These are phyloP conservation scores for Hexactinellida sp. DNA, from an alignment of 37 sponge, comb jelly and placozoan genomes.

Conservation along the genomic window DNA sequence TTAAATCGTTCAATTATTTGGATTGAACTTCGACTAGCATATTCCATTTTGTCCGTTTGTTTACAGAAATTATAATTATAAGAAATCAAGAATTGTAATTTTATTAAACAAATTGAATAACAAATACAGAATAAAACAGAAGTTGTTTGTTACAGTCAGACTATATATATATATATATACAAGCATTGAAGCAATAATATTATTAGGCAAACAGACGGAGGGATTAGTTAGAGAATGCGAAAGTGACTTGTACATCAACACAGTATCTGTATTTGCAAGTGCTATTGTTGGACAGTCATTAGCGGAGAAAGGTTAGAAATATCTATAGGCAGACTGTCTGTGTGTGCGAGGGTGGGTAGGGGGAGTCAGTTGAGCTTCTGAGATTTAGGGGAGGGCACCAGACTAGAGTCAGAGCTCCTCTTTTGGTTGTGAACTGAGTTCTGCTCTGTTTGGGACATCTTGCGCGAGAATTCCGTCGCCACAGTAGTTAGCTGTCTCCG, in stretches of 20 bases:
- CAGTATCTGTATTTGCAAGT: slow-evolving; percentile 13
- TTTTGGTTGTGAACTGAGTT: not conserved
- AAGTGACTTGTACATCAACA: not conserved
- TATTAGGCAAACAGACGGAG: too few species aligned
- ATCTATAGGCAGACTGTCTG: not conserved
- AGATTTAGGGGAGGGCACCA: not conserved
- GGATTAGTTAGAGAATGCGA: not conserved
- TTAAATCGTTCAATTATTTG: too few species aligned
- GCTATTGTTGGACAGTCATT: not conserved
- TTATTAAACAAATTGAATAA: not conserved
- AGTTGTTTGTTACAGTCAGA: not conserved
- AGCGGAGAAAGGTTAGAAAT: too few species aligned
- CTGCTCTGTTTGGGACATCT: not conserved
- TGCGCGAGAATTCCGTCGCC: not conserved
- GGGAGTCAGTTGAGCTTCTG: not conserved
- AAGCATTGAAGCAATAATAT: not conserved
- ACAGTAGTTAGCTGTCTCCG: slow-evolving; percentile 29
- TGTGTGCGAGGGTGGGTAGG: not conserved
- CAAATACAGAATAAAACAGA: not conserved
- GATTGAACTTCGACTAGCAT: too few species aligned
- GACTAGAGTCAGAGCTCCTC: not conserved
- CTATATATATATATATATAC: not conserved
- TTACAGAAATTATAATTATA: too few species aligned
- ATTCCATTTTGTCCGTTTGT: too few species aligned
- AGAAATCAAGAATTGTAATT: not conserved